Evolutionary conservation across 2,113 vertebrate species (phyloP).

Genomic region (Tricholaema leucomelas): DNA sequence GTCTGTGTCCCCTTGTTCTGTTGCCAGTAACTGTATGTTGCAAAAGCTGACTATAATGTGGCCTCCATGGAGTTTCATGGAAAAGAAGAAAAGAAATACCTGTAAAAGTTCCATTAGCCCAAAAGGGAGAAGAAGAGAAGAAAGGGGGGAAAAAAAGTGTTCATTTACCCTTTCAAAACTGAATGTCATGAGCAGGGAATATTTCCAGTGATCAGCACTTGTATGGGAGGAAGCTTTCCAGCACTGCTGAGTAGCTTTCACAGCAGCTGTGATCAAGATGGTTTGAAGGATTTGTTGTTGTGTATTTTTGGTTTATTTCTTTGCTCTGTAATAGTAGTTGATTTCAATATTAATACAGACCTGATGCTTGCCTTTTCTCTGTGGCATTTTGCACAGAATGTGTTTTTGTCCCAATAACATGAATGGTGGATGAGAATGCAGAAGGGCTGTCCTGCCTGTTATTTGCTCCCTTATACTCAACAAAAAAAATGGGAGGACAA

Average conservation of each 20-base stretch:
- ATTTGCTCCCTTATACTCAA: not conserved
- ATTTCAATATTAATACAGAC: slow-evolving; percentile 48
- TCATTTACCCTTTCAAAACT: slow-evolving; percentile 42
- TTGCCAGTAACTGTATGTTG: too few species aligned
- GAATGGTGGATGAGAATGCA: not conserved
- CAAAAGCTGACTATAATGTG: not conserved
- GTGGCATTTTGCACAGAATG: slow-evolving; percentile 9
- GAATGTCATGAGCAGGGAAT: slow-evolving; percentile 39
- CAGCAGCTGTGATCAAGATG: slow-evolving; percentile 71
- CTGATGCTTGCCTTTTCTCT: slow-evolving; percentile 23
- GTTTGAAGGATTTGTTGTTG: slow-evolving; percentile 24
- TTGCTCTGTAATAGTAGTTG: not conserved
- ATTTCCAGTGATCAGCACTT: slow-evolving; percentile 46
- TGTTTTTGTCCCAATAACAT: not conserved
- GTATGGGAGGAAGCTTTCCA: slow-evolving; percentile 23
- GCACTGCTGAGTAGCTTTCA: slow-evolving; percentile 28
- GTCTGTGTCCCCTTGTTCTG: too few species aligned
- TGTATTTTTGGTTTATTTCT: slow-evolving; percentile 41
- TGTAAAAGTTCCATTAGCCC: not conserved
- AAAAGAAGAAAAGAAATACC: not conserved
- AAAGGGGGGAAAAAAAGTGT: slow-evolving; percentile 11
- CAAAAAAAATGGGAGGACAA: too few species aligned
- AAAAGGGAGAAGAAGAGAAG: not conserved
- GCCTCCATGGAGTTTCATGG: not conserved
- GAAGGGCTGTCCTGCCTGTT: not conserved